Evolutionary conservation across 2,113 vertebrate species (phyloP).

Genomic region (Asarcornis scutulata): DNA sequence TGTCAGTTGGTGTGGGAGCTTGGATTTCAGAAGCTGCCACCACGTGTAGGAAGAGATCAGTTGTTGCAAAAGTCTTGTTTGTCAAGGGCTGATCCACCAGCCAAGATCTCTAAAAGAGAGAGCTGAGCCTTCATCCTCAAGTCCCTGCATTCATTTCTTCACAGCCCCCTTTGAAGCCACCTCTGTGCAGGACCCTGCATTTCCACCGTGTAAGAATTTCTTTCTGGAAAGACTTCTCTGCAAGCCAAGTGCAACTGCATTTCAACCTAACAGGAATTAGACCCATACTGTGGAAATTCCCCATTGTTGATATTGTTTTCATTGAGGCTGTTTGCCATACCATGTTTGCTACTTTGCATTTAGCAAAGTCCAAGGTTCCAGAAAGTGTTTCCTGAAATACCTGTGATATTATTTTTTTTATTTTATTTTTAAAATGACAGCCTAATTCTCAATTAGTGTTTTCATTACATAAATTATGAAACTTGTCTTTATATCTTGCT

Average conservation of each 20-base stretch:
- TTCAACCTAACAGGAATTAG: background rate
- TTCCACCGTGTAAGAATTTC: background rate
- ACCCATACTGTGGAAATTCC: background rate
- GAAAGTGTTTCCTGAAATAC: background rate
- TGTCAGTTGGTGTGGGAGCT: background rate
- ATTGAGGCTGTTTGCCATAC: accelerated
- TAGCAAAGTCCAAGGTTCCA: background rate
- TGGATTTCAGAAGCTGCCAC: background rate
- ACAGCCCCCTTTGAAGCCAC: background rate
- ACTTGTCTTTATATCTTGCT: background rate
- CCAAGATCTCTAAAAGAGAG: background rate
- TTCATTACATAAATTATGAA: background rate
- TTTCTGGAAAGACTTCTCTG: background rate
- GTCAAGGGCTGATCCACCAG: background rate
- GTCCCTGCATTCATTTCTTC: background rate
- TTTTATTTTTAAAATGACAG: background rate
- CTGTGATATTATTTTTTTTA: too few species aligned
- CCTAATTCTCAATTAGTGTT: background rate
- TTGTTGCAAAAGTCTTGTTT: background rate
- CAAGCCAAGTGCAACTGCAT: background rate
- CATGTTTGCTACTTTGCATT: background rate
- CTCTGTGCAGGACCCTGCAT: background rate
- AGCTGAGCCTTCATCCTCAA: background rate
- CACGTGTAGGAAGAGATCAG: background rate
- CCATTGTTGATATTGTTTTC: background rate